Percentiles rank a stretch among this genome's conserved stretches.
Evolutionary conservation across 2,888 invertebrate genomes (phyloP).

Genomic region (Campoplex nolae): DNA sequence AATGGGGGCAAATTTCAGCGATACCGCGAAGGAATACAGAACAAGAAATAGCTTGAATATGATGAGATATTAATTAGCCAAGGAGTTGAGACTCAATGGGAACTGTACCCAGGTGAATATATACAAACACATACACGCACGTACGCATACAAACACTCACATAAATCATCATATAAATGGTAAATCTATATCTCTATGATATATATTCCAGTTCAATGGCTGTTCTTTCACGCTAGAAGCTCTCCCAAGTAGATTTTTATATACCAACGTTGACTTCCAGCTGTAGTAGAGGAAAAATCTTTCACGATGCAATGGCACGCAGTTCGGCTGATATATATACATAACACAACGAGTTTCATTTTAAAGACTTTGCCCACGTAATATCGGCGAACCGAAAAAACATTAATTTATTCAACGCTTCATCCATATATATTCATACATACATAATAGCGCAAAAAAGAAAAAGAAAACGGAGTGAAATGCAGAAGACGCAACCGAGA

Average conservation of each 20-base stretch:
- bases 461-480: constrained; percentile 55
- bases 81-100: constrained; percentile 47
- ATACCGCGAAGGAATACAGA: constrained; percentile 7
- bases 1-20: constrained; percentile 15
- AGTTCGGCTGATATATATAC: constrained; percentile 27
- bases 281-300: constrained; percentile 56
- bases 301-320: constrained; percentile 57
- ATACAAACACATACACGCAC: not conserved
- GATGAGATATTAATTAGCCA: constrained; percentile 64
- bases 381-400: constrained; percentile 82
- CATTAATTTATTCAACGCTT: constrained; percentile 82
- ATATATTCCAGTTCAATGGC: constrained; percentile 39
- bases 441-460: constrained; percentile 46
- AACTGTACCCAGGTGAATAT: not conserved
- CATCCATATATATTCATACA: constrained; percentile 17
- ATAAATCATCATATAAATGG: not conserved
- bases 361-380: constrained; percentile 64
- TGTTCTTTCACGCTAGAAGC: constrained; percentile 18
- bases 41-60: constrained; percentile 51
- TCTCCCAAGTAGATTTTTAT: constrained; percentile 44
- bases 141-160: not conserved
- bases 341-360: constrained; percentile 44
- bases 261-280: constrained; percentile 47
- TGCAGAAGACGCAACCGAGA: constrained; percentile 56
- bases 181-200: not conserved